Percentiles rank a stretch among this genome's conserved stretches.
phyloP scores from a whole-genome alignment of 2,797 vertebrate species.

The Microcaecilia unicolor region DNA sequence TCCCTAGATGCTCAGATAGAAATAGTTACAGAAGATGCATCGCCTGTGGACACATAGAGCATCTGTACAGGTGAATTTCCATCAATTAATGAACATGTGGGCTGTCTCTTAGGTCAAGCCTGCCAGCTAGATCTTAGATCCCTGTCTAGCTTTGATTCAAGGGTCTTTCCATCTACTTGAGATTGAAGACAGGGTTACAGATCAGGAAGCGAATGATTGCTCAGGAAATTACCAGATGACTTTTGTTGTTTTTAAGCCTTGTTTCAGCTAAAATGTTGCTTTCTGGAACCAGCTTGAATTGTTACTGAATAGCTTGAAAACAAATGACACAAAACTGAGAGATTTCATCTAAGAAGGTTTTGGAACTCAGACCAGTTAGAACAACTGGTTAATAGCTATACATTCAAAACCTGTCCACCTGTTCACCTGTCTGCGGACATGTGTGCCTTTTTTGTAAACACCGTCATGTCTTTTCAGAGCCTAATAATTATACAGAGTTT shows the following conservation, averaged over 20 bases:
- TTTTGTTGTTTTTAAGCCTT: slow-evolving; percentile 47
- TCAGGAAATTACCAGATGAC: slow-evolving; percentile 79
- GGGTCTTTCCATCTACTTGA: slow-evolving; percentile 73
- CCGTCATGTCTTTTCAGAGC: slow-evolving; percentile 65
- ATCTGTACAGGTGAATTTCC: slow-evolving; percentile 23
- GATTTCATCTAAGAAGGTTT: slow-evolving; percentile 63
- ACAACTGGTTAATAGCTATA: slow-evolving; percentile 62
- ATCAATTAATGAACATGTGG: slow-evolving; percentile 34
- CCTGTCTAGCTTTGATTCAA: slow-evolving; percentile 51
- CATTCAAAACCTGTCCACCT: slow-evolving; percentile 77
- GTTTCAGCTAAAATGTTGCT: slow-evolving; percentile 23
- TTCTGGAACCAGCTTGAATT: slow-evolving; percentile 51
- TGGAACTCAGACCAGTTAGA: slow-evolving; percentile 56
- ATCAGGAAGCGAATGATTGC: slow-evolving; percentile 57
- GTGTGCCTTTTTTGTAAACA: slow-evolving; percentile 91
- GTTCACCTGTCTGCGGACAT: slow-evolving; percentile 72
- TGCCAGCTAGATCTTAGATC: slow-evolving; percentile 60
- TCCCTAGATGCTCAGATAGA: slow-evolving; percentile 66
- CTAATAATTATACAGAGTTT: slow-evolving; percentile 60
- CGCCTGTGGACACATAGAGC: slow-evolving; percentile 84
- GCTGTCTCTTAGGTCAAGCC: slow-evolving; percentile 58
- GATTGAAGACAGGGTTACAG: slow-evolving; percentile 71
- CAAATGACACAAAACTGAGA: slow-evolving; percentile 74
- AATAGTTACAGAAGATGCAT: slow-evolving; percentile 79
- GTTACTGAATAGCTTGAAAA: slow-evolving; percentile 50